These are phyloP conservation scores for Seriola aureovittata DNA, from an alignment of 2,113 vertebrate genomes.

Conservation along the genomic window DNA sequence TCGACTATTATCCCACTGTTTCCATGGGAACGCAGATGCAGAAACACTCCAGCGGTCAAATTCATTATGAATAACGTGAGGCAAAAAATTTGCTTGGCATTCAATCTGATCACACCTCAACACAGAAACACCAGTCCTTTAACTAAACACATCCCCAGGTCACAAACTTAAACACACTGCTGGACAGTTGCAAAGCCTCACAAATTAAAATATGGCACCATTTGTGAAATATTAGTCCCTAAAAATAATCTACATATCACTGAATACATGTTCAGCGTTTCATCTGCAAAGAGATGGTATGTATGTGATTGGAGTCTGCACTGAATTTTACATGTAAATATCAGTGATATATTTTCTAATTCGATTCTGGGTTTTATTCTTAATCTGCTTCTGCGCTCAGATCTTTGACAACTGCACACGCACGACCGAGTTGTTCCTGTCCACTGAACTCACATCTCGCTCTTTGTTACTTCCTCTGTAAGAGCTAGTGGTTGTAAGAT, in stretches of 20 bases:
- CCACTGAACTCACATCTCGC: neutral
- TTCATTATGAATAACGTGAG: neutral
- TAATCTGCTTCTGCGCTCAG: neutral
- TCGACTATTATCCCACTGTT: neutral
- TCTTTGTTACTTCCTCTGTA: neutral
- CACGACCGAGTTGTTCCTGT: neutral
- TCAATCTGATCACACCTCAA: slow-evolving; percentile 14
- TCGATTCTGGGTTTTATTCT: neutral
- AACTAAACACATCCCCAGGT: neutral
- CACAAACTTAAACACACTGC: slow-evolving; percentile 14
- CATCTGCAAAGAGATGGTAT: neutral
- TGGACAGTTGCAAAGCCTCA: slow-evolving; percentile 19
- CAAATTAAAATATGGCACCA: slow-evolving; percentile 24
- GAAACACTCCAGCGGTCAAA: neutral
- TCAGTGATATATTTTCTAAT: neutral
- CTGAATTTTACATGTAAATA: slow-evolving; percentile 12
- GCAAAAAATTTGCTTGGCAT: neutral
- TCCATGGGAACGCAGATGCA: neutral
- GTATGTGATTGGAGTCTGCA: neutral
- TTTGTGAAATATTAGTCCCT: slow-evolving; percentile 22
- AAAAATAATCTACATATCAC: slow-evolving; percentile 1
- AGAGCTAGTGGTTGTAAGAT: slow-evolving; percentile 3
- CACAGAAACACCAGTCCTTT: slow-evolving; percentile 7
- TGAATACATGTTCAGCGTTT: neutral
- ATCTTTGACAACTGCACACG: neutral